Evolutionary conservation across 2,113 vertebrate species (phyloP), one percentile per base, ranked within the genome.

Genomic region (Tringa solitaria): DNA sequence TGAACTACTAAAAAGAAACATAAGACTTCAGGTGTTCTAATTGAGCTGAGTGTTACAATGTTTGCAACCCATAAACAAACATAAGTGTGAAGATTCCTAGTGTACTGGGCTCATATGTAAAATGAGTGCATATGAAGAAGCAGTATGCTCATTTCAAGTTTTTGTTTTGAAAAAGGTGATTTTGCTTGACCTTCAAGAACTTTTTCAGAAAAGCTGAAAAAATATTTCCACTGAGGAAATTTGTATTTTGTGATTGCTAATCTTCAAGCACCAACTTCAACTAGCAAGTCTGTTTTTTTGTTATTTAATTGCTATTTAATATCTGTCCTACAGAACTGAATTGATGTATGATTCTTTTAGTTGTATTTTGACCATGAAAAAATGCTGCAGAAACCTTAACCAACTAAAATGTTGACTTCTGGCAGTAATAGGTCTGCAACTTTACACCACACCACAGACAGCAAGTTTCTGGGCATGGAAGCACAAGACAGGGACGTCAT

Each of bases 401-500:
- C 89, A 74, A 91, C 78, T 76, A 30, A 60, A 94, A 43, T 74
- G 16, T 96, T 91, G 91, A 88, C 43, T 96, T 90, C 78, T 97
- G 97, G 84, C 96, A 90, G 76, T 89, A 84, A 87, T 88, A 60
- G 67, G 78, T 43, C 69, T 96, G 95, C 85, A 87, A 79, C 95
- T 96, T 84, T 92, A 89, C 53, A 95, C 89, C 15, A 3, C 61
- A 64, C 68, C 87, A 72, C 74, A 95, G 84, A 84, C 72, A 95
- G 91, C 65, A 88, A 90, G 89, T 95, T 96, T 94, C 93, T 96
- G 92, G 93, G 87, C 39, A 83, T 86, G 94, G 87, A 96, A 96
- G 93, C 83, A 60, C 81, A 88, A 95, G 95, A 96, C 95, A 98
- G 94, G 96, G 96, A 97, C 79, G 96, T 98, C 97, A 98, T 97